Evolutionary conservation across 2,113 vertebrate species (phyloP), one percentile per base, ranked within the genome.

Genomic region (Gadus macrocephalus): DNA sequence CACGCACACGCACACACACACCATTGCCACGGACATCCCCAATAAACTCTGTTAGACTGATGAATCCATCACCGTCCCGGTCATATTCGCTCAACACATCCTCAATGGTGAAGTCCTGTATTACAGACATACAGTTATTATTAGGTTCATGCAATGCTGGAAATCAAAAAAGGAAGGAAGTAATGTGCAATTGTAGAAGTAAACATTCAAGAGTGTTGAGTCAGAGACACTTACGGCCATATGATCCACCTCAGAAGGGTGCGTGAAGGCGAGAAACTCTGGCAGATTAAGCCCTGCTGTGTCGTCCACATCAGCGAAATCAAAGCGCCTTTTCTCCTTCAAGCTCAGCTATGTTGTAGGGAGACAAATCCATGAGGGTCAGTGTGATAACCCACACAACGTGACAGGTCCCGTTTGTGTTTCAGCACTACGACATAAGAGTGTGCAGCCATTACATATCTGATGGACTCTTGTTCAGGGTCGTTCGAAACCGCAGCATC

Each of bases 61-160:
- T 94, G 84, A 95, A 94, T 80, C 93, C 95, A 82, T 99, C 95
- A 63, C 93, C 91, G 68, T 98, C 91, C 69, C 88, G 90, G 83
- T 98, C 97, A 27, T 97, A 97, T 86, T 99, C 96, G 87, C 91
- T 92, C 83, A 98, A 89, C 61, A 96, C 95, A 78, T 98, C 96
- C 77, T 99, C 93, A 86, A 97, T 94, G 56, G 97, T 93, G 85
- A 96, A 99, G 68, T 98, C 96, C 97, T 99, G 17, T 49, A 16
- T 49, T 14, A 5, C 62, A 53, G 15, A 53, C 19, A 68, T 64
- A 22, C 55, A 0, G 7, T 38, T 62, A 1, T 49, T 42, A 42
- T 49, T 49, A 49, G 42, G 42, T 9, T 49, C 42, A 49, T 49
- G 42, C 42, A 49, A 49, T 49, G 27, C 8, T 17, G 53, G 8